phyloP scores from a whole-genome alignment of 2,888 invertebrate genomes.

The Campoplex nolae region DNA sequence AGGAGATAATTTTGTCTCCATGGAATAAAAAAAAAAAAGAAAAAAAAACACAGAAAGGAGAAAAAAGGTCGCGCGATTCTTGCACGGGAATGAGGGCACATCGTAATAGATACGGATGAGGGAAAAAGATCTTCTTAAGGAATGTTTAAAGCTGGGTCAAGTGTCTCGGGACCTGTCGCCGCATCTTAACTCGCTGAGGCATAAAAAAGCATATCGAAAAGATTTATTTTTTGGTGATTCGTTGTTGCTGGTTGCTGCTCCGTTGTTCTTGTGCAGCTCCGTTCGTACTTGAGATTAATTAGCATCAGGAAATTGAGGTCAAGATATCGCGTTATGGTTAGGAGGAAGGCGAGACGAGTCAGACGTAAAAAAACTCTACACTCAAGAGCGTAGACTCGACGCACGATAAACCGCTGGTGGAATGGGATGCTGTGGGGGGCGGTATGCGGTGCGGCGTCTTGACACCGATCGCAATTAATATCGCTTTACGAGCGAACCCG shows the following conservation, averaged over 20 bases:
- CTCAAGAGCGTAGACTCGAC: neutral
- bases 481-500: constrained; percentile 3
- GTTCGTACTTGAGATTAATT: neutral
- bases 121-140: neutral
- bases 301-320: neutral
- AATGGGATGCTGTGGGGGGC: neutral
- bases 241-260: neutral
- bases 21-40: neutral
- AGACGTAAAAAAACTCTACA: neutral
- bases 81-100: neutral
- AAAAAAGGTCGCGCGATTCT: neutral
- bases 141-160: neutral
- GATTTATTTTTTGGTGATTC: neutral
- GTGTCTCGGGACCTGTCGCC: neutral
- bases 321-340: neutral
- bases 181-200: neutral
- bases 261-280: neutral
- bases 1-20: no score
- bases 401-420: neutral
- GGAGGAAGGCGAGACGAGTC: neutral
- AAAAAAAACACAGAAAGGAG: no score
- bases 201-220: neutral
- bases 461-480: constrained; percentile 19
- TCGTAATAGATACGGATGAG: neutral
- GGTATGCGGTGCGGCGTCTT: neutral